Evolutionary conservation across 2,797 vertebrate genomes (phyloP), one percentile per base, ranked within the genome.

Genomic region (Acrossocheilus fasciatus): DNA sequence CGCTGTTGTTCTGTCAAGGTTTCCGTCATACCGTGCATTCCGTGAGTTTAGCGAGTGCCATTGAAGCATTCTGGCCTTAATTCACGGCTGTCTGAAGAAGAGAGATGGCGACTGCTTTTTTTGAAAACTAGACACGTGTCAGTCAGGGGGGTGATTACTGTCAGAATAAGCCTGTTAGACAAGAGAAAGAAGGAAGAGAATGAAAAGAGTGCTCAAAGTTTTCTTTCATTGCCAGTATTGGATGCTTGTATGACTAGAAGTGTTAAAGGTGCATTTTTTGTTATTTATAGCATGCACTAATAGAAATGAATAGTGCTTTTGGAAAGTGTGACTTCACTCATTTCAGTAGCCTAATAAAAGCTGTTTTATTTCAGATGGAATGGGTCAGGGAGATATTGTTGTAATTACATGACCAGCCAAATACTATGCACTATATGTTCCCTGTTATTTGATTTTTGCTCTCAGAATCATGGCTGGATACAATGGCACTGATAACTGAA

Each of bases 1-100:
- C 66, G 6, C 41, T 1, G 84, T 84, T 86, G 70, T 87, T 62
- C 87, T 84, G 64, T 89, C 88, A 91, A 90, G 89, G 81, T 75
- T 87, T 36, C 54, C 41, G 26, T 84, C 88, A 77, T 88, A 82
- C 81, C 76, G 34, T 39, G 68, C 82, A 77, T 90, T 88, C 77
- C 86, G 39, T 74, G 57, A 81, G 73, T 86, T 88, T 85, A 47
- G 59, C 23, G 30, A 78, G 76, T 62, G 14, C 52, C n/a, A 68
- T 69, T 66, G 36, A 34, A 54, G 52, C 81, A 11, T 83, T 87
- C 50, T 54, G 84, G 75, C 66, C 79, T 80, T 83, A 78, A 87
- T 81, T 89, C 90, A 91, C 89, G 90, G 89, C 83, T 87, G 81
- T 86, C 81, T 83, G 69, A 50, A 43, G 59, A 75, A 79, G 66